phyloP scores from a whole-genome alignment of 2,113 vertebrate genomes.

The Triplophysa tibetana region DNA sequence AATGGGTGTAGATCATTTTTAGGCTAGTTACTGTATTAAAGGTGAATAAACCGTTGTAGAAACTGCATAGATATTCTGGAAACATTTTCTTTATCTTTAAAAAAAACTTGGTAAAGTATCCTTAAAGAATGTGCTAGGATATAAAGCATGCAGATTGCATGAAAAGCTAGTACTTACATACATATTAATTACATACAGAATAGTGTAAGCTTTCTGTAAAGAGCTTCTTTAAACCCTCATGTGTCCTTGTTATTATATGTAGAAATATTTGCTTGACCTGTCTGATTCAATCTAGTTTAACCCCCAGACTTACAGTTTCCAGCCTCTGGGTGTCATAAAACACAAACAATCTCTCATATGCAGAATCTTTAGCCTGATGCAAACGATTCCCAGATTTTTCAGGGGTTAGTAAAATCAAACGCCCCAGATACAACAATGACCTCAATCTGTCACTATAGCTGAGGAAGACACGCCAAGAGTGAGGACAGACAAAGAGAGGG shows the following conservation, averaged over 20 bases:
- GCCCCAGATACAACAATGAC: slow-evolving; percentile 65
- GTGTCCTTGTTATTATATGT: neutral
- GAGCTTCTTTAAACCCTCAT: neutral
- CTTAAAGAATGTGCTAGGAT: no score
- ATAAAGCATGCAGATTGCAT: no score
- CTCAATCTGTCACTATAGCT: slow-evolving; percentile 73
- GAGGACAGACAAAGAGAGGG: neutral
- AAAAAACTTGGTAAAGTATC: no score
- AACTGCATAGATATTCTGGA: no score
- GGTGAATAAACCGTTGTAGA: no score
- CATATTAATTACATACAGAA: slow-evolving; percentile 13
- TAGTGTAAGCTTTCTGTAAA: neutral
- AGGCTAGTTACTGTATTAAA: no score
- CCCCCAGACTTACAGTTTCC: neutral
- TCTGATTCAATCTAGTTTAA: neutral
- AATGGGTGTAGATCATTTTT: no score
- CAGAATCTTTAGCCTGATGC: neutral
- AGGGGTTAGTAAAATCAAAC: slow-evolving; percentile 73
- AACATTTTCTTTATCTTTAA: no score
- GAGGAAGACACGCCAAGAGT: slow-evolving; percentile 22
- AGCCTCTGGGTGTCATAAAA: neutral
- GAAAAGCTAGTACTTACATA: slow-evolving; percentile 42
- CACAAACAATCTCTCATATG: neutral
- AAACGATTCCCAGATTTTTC: slow-evolving; percentile 64
- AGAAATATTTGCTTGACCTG: no score